Base-by-base conservation (phyloP, 2,888 invertebrate species). In the Cryptus armator region DNA sequence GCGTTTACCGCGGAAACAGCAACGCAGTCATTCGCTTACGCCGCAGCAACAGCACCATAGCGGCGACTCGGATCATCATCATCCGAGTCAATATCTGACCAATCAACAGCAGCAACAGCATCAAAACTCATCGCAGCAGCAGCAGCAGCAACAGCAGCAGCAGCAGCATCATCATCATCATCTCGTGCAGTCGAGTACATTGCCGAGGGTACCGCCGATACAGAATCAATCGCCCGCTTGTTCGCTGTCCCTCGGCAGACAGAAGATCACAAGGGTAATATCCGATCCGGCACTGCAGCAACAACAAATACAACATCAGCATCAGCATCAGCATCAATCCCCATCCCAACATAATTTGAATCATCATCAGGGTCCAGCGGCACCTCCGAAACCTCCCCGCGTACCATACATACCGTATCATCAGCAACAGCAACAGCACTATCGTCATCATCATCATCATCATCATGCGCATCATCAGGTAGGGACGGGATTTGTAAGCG, bases 21-120 rank as follows among this genome's bases (percentile, higher is more conserved):
- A 97, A 92, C 95, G 97, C 83, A 97, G 97, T n/a, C 97, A 97
- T 91, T 97, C 97, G 0, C 93, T 97, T 46, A 97, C 97, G 0
- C 97, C 97, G 0, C 92, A 92, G 32, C 89, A 88, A 53, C 84
- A 84, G 62, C 91, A 91, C 5, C 88, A 88, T 70, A 83, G 83
- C 9, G 84, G 83, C 19, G 87, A 89, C 14, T 80, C 84, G 37
- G 88, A 89, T 29, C 87, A 88, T 29, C 87, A 88, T 59, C 82
- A 87, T 71, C 62, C 81, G 3, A 76, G 77, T 48, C 83, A 83
- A 53, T 83, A 86, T 59, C 68, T 82, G 37, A 68, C 88, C 76
- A 76, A 81, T 48, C 77, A 88, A 76, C 67, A 81, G 43, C 78
- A 78, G 53, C 79, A 79, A 10, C 72, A 80, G 51, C 72, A 80